Percentiles rank a stretch among this genome's conserved stretches.
phyloP scores from a whole-genome alignment of 2,113 vertebrate genomes.

The Tetrax tetrax region DNA sequence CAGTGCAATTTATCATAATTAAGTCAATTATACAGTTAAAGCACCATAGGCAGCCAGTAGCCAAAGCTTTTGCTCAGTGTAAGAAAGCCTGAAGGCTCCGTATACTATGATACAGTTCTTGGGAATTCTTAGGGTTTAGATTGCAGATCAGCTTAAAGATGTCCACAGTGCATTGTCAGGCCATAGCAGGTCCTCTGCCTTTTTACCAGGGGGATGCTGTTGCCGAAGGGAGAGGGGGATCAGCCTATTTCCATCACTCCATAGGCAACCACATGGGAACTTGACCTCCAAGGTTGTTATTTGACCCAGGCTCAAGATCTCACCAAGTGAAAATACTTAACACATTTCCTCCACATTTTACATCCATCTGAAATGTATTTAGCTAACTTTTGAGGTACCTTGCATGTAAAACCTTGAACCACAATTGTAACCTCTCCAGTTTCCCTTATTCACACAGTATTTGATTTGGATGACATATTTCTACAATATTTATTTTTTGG shows the following conservation, averaged over 20 bases:
- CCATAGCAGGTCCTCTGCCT: not conserved
- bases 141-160: not conserved
- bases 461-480: conserved; percentile 65
- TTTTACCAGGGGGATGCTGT: not conserved
- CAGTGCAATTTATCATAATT: conserved; percentile 11
- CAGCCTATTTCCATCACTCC: not conserved
- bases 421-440: conserved; percentile 42
- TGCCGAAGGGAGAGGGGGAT: not conserved
- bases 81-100: not conserved
- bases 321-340: not conserved
- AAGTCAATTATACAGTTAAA: conserved; percentile 23
- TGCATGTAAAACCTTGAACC: conserved; percentile 42
- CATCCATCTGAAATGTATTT: conserved; percentile 45
- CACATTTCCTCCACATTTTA: conserved; percentile 32
- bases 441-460: conserved; percentile 48
- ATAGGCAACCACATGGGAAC: not conserved
- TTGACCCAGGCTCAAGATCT: not conserved
- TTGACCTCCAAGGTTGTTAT: not conserved
- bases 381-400: conserved; percentile 40
- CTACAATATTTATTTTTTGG: conserved; percentile 49
- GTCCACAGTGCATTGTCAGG: not conserved
- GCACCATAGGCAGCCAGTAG: not conserved
- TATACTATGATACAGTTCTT: not conserved
- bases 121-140: not conserved
- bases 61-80: not conserved